Evolutionary conservation across 2,113 vertebrate genomes (phyloP).

Genomic region (Sula dactylatra): DNA sequence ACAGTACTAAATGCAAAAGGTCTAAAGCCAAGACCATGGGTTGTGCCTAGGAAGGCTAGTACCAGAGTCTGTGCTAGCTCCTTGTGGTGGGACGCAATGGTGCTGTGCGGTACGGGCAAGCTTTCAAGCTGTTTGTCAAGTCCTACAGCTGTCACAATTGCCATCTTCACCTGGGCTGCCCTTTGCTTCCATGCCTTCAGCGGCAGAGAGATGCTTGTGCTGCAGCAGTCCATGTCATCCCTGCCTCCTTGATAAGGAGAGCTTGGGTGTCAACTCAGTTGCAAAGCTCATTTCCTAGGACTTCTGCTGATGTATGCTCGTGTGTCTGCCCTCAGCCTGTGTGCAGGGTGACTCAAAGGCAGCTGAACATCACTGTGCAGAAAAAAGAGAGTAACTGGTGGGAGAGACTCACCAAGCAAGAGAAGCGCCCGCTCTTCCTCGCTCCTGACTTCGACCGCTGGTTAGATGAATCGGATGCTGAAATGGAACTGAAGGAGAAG

Average conservation of each 20-base stretch:
- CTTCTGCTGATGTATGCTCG: neutral
- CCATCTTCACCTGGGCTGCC: neutral
- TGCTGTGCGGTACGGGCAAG: neutral
- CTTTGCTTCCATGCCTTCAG: neutral
- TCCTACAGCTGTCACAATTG: neutral
- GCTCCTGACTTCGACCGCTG: constrained; percentile 94
- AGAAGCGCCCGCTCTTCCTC: constrained; percentile 89
- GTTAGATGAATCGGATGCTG: constrained; percentile 95
- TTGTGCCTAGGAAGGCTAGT: neutral
- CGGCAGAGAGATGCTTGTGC: neutral
- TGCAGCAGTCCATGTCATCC: neutral
- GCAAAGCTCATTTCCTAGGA: neutral
- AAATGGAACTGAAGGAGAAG: constrained; percentile 92
- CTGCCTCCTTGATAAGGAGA: neutral
- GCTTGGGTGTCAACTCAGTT: neutral
- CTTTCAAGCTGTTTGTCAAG: neutral
- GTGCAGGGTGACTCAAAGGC: constrained; percentile 87
- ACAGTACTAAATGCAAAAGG: neutral
- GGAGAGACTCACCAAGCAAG: constrained; percentile 86
- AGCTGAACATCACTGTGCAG: constrained; percentile 87
- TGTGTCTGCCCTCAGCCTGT: constrained; percentile 69
- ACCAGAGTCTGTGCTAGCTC: neutral
- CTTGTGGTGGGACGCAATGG: neutral
- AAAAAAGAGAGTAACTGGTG: constrained; percentile 89
- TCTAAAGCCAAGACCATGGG: neutral